Conservation (phyloP, 2,797 vertebrate genomes). For the Typhlichthys subterraneus region DNA sequence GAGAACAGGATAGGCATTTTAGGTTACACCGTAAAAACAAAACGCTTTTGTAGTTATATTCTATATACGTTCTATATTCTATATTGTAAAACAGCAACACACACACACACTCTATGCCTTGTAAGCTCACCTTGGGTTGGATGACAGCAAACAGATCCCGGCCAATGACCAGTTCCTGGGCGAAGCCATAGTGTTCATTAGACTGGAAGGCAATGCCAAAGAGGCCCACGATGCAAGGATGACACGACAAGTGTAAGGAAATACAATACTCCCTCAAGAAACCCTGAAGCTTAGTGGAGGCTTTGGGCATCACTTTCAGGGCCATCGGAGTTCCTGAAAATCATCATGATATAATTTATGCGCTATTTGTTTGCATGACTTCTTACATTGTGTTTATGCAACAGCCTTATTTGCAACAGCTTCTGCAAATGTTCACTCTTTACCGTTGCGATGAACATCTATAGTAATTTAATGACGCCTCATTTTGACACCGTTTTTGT, state of each 20-base stretch:
- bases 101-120: not conserved
- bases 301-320: conserved; percentile 84
- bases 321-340: conserved; percentile 83
- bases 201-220: conserved; percentile 86
- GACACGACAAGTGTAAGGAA: conserved; percentile 79
- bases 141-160: conserved; percentile 83
- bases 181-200: conserved; percentile 81
- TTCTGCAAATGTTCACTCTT: too few relatives aligned
- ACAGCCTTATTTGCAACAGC: too few relatives aligned
- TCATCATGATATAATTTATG: conserved; percentile 15
- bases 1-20: not conserved
- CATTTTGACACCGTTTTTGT: too few relatives aligned
- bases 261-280: conserved; percentile 85
- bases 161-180: conserved; percentile 81
- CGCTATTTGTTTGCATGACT: too few relatives aligned
- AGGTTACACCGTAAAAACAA: too few relatives aligned
- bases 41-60: too few relatives aligned
- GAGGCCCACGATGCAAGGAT: conserved; percentile 83
- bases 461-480: too few relatives aligned
- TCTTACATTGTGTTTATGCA: too few relatives aligned
- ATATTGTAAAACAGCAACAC: too few relatives aligned
- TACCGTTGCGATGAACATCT: too few relatives aligned
- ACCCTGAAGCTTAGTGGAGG: conserved; percentile 79
- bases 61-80: too few relatives aligned
- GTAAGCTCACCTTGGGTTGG: conserved; percentile 76